Conservation (phyloP, 2,113 vertebrate genomes). For the Gyps fulvus region DNA sequence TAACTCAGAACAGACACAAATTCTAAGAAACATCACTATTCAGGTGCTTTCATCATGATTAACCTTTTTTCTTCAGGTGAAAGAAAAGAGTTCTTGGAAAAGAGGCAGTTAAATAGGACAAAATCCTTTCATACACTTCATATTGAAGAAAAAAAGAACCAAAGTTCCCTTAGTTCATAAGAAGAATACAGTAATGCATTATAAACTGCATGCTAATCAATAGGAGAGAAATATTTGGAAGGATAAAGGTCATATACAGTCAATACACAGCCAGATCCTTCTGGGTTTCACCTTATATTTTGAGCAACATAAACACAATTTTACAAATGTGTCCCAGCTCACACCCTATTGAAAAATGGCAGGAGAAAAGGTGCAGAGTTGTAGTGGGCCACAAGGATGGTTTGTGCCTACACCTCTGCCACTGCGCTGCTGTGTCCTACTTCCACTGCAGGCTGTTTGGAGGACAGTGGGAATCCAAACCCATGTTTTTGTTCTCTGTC, state of each 20-base stretch:
- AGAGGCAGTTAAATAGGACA: neutral
- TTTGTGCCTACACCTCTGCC: neutral
- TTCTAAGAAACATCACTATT: neutral
- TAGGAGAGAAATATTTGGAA: neutral
- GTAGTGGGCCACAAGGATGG: neutral
- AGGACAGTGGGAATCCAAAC: neutral
- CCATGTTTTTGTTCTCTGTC: neutral
- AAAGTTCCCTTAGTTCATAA: neutral
- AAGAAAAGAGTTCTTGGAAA: neutral
- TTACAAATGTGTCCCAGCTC: neutral
- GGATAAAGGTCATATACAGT: neutral
- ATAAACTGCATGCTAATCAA: neutral
- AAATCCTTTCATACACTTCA: neutral
- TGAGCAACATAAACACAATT: neutral
- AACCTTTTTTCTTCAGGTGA: neutral
- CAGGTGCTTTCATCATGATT: neutral
- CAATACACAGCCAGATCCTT: neutral
- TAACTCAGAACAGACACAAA: neutral
- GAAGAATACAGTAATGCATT: neutral
- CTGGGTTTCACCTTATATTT: neutral
- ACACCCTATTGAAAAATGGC: neutral
- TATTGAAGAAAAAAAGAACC: neutral
- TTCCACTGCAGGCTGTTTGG: neutral
- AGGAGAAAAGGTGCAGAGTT: neutral
- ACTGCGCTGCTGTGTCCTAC: accelerated